phyloP scores from a whole-genome alignment of 2,797 vertebrate species.

The Menidia menidia region DNA sequence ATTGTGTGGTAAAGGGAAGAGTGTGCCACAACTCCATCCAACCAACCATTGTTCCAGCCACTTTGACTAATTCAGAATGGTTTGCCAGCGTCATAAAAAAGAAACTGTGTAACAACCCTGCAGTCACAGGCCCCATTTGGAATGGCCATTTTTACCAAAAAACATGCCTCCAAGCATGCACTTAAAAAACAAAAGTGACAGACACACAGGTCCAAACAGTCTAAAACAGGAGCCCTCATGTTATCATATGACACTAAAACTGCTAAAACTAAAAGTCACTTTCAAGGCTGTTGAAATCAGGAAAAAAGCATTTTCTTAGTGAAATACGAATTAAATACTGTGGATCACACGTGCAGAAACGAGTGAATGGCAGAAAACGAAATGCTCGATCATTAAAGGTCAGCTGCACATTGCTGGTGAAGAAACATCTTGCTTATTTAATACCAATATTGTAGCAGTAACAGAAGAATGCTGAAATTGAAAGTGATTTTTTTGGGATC shows the following conservation, averaged over 20 bases:
- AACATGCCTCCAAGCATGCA: no score
- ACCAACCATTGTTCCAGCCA: no score
- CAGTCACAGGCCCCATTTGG: no score
- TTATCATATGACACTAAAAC: no score
- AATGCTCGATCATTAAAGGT: slow-evolving; percentile 34
- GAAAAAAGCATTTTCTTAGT: slow-evolving; percentile 33
- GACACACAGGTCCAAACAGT: no score
- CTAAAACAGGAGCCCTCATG: no score
- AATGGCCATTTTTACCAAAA: no score
- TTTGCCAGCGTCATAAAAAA: no score
- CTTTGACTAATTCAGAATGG: no score
- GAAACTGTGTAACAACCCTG: no score
- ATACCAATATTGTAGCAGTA: slow-evolving; percentile 47
- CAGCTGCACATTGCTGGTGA: slow-evolving; percentile 32
- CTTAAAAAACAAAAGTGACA: no score
- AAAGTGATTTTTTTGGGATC: slow-evolving; percentile 55
- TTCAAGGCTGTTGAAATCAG: slow-evolving; percentile 18
- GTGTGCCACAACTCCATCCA: no score
- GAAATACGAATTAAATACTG: slow-evolving; percentile 35
- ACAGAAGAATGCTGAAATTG: slow-evolving; percentile 51
- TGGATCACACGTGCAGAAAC: not conserved
- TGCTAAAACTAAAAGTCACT: slow-evolving; percentile 23
- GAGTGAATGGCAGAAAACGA: not conserved
- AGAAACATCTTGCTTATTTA: slow-evolving; percentile 41
- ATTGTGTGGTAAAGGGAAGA: not conserved